Evolutionary conservation across 2,888 invertebrate species (phyloP).

Genomic region (Ptilodon capucinus): DNA sequence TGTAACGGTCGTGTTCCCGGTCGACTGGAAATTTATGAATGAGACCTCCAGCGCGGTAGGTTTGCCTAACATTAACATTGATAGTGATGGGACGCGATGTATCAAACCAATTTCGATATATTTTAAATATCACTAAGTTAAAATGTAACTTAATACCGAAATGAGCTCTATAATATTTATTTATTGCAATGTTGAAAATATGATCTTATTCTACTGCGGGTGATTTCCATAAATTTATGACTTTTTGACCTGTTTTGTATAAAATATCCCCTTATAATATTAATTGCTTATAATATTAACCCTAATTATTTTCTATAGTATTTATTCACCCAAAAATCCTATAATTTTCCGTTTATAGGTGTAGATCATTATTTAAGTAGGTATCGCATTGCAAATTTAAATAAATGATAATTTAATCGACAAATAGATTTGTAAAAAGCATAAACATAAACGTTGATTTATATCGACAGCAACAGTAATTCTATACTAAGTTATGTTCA

Average conservation of each 20-base stretch:
- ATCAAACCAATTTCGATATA: neutral
- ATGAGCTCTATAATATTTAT: too few relatives aligned
- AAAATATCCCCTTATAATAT: too few relatives aligned
- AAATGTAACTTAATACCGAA: too few relatives aligned
- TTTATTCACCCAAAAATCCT: too few relatives aligned
- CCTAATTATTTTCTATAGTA: too few relatives aligned
- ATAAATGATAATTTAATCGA: neutral
- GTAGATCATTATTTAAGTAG: too few relatives aligned
- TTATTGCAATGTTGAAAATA: too few relatives aligned
- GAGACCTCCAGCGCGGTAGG: conserved; percentile 60
- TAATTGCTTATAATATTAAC: too few relatives aligned
- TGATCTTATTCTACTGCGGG: too few relatives aligned
- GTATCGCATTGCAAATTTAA: neutral
- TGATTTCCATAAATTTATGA: too few relatives aligned
- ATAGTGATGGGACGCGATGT: conserved; percentile 28
- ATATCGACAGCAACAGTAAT: neutral
- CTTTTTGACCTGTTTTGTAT: too few relatives aligned
- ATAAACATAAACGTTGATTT: neutral
- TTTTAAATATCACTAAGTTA: neutral
- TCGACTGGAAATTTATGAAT: conserved; percentile 67
- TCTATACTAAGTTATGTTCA: neutral
- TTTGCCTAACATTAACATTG: conserved; percentile 44
- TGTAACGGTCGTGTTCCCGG: conserved; percentile 63
- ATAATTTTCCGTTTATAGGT: too few relatives aligned
- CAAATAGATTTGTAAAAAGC: neutral